Base-by-base conservation (phyloP, 2,113 vertebrate genomes). In the Phoenicopterus ruber region DNA sequence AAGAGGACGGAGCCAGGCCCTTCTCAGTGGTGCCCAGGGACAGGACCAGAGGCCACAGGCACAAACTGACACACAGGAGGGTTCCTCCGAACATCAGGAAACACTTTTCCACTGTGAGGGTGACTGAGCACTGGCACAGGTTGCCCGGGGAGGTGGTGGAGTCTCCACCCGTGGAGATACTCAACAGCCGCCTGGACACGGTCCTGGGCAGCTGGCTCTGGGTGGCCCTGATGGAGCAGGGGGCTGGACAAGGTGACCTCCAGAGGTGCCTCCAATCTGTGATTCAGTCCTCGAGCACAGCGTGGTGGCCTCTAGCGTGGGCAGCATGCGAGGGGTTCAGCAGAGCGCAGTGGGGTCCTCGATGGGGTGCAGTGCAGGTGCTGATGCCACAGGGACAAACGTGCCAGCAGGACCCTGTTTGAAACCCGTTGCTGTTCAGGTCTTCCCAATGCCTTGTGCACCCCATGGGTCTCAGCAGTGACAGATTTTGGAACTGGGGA, bases 261-360 rank as follows among this genome's bases (percentile, higher is more conserved):
- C 10, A 5, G 29, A 31, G 61, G 24, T 67, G 42, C 52, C 62
- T 77, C 24, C 44, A 59, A 8, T 26, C 73, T 61, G 59, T 65
- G 49, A 52, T 67, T 14, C 36, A 17, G 47, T 54, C 36, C 55
- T 58, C 0, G 0, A 17, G 61, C 44, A 42, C 61, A 31, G 8
- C 1, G 2, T 36, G 65, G 55, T 28, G 63, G 21, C 22, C 92
- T 72, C 36, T 55, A 22, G 63, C 5, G 2, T 58, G 65, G 76
- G 54, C 54, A 83, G 24, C 1, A 3, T 66, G 40, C 31, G n/a
- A 14, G 28, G n/a, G 20, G 28, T 13, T 59, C 61, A 40, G 50
- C 31, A 76, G 40, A 13, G 10, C 4, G 2, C 66, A 6, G 18
- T 66, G 65, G 29, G 26, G 4, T 46, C 36, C 28, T 74, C 4